Percentiles rank a stretch among this genome's conserved stretches.
These are phyloP conservation scores for Anastatus disparis DNA, from an alignment of 1,140 invertebrate genomes.

Conservation along the genomic window DNA sequence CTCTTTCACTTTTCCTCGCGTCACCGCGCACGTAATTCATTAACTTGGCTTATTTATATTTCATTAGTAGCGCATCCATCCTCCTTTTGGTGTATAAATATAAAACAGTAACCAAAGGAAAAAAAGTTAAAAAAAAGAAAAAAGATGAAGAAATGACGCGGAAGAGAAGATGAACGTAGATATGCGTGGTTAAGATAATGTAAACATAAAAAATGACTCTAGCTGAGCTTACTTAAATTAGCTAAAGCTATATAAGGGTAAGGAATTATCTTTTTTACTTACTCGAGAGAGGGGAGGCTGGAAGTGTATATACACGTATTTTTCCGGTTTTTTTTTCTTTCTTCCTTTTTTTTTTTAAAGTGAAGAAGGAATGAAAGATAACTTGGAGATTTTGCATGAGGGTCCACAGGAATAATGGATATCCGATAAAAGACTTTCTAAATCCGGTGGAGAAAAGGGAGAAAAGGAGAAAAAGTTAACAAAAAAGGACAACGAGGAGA, in stretches of 20 bases:
- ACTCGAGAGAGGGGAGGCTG: too few relatives aligned
- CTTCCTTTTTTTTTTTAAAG: too few relatives aligned
- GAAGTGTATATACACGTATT: neutral
- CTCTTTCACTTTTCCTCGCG: neutral
- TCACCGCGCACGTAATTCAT: constrained; percentile 12
- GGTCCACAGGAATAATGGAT: constrained; percentile 27
- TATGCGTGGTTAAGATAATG: constrained; percentile 6
- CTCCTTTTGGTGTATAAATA: too few relatives aligned
- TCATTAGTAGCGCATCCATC: constrained; percentile 21
- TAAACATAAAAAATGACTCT: constrained; percentile 24
- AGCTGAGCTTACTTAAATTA: constrained; percentile 20
- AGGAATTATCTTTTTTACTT: constrained; percentile 8
- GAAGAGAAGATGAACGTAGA: neutral
- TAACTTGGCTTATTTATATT: constrained; percentile 25
- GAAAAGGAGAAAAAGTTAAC: constrained; percentile 14
- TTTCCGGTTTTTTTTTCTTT: too few relatives aligned
- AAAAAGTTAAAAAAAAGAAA: too few relatives aligned
- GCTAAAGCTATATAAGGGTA: neutral
- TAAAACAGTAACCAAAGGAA: too few relatives aligned
- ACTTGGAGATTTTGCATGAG: neutral
- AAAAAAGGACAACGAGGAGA: constrained; percentile 13
- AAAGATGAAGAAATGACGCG: constrained; percentile 3
- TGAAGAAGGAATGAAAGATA: too few relatives aligned
- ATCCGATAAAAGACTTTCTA: constrained; percentile 33
- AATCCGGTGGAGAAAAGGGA: constrained; percentile 15